Percentiles rank a stretch among this genome's conserved stretches.
Evolutionary conservation across 2,113 vertebrate species (phyloP).

Genomic region (Larimichthys polyactis): DNA sequence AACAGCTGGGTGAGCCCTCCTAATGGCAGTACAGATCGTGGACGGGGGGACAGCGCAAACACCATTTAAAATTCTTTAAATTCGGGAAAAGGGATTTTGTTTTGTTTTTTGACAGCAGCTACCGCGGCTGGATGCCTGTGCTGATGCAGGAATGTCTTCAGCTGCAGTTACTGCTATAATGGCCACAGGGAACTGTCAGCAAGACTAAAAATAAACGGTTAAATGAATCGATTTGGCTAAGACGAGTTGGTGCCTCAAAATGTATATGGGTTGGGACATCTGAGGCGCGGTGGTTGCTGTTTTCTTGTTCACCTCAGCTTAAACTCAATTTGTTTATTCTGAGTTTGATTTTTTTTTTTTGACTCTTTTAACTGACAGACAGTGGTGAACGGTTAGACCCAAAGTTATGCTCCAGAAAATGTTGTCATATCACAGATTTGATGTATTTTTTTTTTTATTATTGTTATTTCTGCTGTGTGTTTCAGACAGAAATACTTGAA

Average conservation of each 20-base stretch:
- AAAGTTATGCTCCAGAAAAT: constrained; percentile 25
- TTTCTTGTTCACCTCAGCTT: background rate
- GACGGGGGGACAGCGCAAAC: background rate
- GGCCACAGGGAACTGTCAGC: background rate
- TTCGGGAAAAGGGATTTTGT: background rate
- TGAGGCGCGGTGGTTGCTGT: background rate
- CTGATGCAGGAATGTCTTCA: background rate
- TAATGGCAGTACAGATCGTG: background rate
- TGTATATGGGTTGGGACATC: too few species aligned
- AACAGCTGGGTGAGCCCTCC: background rate
- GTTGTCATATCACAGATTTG: background rate
- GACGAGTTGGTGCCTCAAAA: background rate
- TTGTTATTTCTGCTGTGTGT: background rate
- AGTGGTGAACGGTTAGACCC: constrained; percentile 9
- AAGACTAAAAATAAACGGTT: background rate
- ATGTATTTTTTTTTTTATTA: background rate
- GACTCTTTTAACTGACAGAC: constrained; percentile 27
- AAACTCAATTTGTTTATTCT: background rate
- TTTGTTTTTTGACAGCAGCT: background rate
- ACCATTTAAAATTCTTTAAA: background rate
- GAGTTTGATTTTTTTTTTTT: background rate
- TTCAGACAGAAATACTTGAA: constrained; percentile 24
- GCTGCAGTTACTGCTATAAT: background rate
- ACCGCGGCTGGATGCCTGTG: background rate
- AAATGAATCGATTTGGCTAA: background rate